A percentile compares a stretch with the other conserved stretches of the same genome.
Evolutionary conservation across 2,797 vertebrate genomes (phyloP).

Genomic region (Enteromius afrohamiltoni): DNA sequence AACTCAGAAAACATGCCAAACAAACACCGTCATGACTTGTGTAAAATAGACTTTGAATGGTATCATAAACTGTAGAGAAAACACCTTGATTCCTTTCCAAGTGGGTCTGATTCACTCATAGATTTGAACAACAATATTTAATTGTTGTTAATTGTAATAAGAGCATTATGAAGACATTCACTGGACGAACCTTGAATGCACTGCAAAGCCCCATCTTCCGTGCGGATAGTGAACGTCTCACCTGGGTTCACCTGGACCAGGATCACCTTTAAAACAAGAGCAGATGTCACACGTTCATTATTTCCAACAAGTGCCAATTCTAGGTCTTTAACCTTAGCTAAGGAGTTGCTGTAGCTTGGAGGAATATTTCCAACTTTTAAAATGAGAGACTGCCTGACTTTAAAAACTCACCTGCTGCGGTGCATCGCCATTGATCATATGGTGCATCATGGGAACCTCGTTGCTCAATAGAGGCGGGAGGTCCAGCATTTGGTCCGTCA

Average conservation of each 20-base stretch:
- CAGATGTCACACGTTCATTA: not conserved
- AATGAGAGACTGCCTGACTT: not conserved
- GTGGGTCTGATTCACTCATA: not conserved
- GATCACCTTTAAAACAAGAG: constrained; percentile 80
- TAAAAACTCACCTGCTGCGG: constrained; percentile 81
- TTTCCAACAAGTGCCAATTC: not conserved
- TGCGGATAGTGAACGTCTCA: constrained; percentile 89
- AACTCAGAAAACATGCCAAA: not conserved
- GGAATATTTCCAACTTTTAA: not conserved
- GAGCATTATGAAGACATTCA: not conserved
- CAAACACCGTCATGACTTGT: not conserved
- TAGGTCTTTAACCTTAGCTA: not conserved
- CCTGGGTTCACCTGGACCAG: constrained; percentile 90
- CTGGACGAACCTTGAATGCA: constrained; percentile 86
- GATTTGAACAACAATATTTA: not conserved
- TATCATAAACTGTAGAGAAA: not conserved
- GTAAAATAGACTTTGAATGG: not conserved
- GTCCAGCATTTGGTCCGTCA: constrained; percentile 90
- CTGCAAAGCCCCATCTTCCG: constrained; percentile 87
- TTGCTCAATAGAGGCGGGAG: constrained; percentile 84
- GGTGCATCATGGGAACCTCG: constrained; percentile 87
- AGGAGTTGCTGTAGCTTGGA: not conserved
- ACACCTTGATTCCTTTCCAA: not conserved
- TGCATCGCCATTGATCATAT: constrained; percentile 83
- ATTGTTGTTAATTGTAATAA: not conserved